phyloP scores from a whole-genome alignment of 1,140 invertebrate genomes.

The Rhagoletis zephyria region DNA sequence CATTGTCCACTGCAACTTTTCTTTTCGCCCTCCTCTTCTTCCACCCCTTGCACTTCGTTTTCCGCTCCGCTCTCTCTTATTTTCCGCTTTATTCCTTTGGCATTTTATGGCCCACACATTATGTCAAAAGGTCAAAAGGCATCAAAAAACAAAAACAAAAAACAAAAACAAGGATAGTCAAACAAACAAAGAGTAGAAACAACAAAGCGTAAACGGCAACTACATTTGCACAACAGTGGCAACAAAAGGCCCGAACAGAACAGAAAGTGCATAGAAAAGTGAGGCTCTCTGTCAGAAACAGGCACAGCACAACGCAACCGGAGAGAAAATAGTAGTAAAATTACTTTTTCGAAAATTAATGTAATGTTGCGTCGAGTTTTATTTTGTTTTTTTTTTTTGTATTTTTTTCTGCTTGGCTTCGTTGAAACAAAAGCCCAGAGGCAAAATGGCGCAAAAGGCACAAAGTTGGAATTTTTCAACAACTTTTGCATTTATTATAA shows the following conservation, averaged over 20 bases:
- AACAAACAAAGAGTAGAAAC: background rate
- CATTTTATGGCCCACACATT: constrained; percentile 46
- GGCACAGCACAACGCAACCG: background rate
- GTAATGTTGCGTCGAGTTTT: background rate
- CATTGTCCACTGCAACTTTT: constrained; percentile 8
- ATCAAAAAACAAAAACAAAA: background rate
- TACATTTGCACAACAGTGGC: constrained; percentile 7
- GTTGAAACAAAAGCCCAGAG: background rate
- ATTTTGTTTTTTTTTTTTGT: too few species aligned
- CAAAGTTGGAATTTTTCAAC: constrained; percentile 51
- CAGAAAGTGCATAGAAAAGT: background rate
- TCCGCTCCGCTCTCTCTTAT: background rate
- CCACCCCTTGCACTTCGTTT: constrained; percentile 12
- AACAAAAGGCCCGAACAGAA: background rate
- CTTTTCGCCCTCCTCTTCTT: background rate
- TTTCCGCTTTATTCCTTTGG: constrained; percentile 27
- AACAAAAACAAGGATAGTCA: background rate
- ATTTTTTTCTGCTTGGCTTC: background rate
- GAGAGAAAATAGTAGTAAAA: constrained; percentile 10
- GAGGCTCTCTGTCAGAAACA: background rate
- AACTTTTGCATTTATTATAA: constrained; percentile 49
- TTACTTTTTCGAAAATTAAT: constrained; percentile 36
- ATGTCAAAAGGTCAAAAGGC: constrained; percentile 53
- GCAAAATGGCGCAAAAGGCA: background rate
- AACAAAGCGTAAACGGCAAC: constrained; percentile 15